Evolutionary conservation across 1,140 invertebrate genomes (phyloP).

Genomic region (Procambarus clarkii): DNA sequence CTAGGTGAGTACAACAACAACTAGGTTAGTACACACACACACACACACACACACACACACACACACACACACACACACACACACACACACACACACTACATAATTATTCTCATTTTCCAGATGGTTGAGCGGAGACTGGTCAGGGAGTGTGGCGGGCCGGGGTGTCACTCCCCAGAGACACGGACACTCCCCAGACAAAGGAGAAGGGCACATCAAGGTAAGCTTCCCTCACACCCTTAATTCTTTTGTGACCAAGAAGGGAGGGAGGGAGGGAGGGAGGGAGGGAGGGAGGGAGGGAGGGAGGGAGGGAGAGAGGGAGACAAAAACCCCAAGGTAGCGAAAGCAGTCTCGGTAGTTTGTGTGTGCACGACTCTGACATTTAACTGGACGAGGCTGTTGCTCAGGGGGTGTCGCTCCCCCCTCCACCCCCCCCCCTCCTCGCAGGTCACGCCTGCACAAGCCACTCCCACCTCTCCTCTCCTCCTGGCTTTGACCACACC

Average conservation of each 20-base stretch:
- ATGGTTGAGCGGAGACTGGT: background rate
- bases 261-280: background rate
- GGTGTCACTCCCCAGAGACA: too few relatives aligned
- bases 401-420: background rate
- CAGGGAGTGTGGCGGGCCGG: too few relatives aligned
- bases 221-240: too few relatives aligned
- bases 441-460: background rate
- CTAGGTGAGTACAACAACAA: too few relatives aligned
- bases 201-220: background rate
- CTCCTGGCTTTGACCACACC: constrained; percentile 29
- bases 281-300: background rate
- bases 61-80: too few relatives aligned
- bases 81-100: too few relatives aligned
- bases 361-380: constrained; percentile 34
- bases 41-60: too few relatives aligned
- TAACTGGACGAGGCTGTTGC: background rate
- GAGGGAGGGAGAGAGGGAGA: background rate
- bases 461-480: background rate
- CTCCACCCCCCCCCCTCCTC: background rate
- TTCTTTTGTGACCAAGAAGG: too few relatives aligned
- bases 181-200: too few relatives aligned
- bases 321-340: background rate
- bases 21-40: too few relatives aligned
- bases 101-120: too few relatives aligned
- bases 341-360: background rate